Conservation (phyloP, 2,797 vertebrate species). For the Centroberyx gerrardi region DNA sequence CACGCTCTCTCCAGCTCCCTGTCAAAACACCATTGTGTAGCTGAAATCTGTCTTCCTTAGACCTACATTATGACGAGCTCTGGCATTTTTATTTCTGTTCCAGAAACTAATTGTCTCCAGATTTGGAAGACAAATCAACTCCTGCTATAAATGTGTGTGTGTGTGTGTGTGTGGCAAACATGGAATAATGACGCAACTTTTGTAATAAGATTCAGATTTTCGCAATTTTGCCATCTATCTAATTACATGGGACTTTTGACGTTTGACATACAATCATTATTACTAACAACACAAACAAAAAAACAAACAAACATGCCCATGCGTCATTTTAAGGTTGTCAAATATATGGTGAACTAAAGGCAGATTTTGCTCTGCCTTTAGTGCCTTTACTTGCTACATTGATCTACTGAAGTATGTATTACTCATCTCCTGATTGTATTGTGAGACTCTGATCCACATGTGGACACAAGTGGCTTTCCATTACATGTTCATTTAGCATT, state of each 20-base stretch:
- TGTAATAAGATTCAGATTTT: slow-evolving; percentile 48
- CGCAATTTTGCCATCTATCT: background rate
- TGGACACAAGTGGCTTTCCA: background rate
- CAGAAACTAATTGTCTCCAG: slow-evolving; percentile 73
- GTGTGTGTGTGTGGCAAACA: slow-evolving; percentile 14
- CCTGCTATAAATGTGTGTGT: slow-evolving; percentile 30
- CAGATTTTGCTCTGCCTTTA: no score
- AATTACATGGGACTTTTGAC: slow-evolving; percentile 3
- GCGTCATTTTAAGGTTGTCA: background rate
- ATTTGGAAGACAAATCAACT: slow-evolving; percentile 61
- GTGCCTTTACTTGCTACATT: no score
- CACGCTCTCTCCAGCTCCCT: slow-evolving; percentile 34
- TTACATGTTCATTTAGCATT: no score
- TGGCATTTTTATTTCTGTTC: slow-evolving; percentile 68
- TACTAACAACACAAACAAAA: slow-evolving; percentile 27
- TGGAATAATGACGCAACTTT: slow-evolving; percentile 38
- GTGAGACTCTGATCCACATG: background rate
- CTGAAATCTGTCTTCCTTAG: slow-evolving; percentile 59
- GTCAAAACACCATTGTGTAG: slow-evolving; percentile 57
- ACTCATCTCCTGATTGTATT: background rate
- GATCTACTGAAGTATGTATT: no score
- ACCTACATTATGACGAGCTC: slow-evolving; percentile 52
- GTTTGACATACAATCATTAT: slow-evolving; percentile 25
- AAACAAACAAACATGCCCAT: slow-evolving; percentile 2
- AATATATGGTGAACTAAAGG: background rate